Evolutionary conservation across 2,113 vertebrate species (phyloP), one percentile per base, ranked within the genome.

Genomic region (Mormoops blainvillei): DNA sequence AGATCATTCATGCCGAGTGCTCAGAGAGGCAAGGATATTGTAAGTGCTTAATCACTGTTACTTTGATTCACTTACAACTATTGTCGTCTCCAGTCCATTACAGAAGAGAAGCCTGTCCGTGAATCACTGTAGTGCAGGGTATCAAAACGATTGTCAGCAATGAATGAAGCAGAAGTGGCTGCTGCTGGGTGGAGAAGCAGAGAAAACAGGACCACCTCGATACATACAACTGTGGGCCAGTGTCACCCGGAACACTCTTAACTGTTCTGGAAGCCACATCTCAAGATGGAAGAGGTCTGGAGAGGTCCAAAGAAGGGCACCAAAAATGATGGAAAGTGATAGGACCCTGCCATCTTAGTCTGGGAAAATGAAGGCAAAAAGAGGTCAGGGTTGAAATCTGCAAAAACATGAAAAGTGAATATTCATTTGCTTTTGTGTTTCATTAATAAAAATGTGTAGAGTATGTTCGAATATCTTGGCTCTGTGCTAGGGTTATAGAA

Each of bases 71-170:
- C n/a, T n/a, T n/a, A n/a, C n/a, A n/a, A n/a, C n/a, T n/a, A n/a
- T n/a, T n/a, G n/a, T n/a, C n/a, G 91, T 70, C 91, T 71, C 77
- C 58, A 92, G 65, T 56, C 91, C 88, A 81, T 92, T 92, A 94
- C 81, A 52, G 70, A 80, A 81, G 43, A 78, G 70, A 90, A 50
- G 15, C 16, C 18, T 81, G 16, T 19, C 52, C 45, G 81, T 94
- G 96, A 95, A 91, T 96, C 95, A 95, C 24, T 61, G 38, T 56
- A 24, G 56, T 50, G 4, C 50, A 61, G 70, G 43, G 38, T 65
- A 48, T 76, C 38, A 92, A 38, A 63, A 58, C 4, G 2, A 28
- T 13, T 58, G 50, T 88, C 88, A 96, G 88, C 24, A 68, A 54
- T 20, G 54, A 84, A 33, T 22, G 36, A 76, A 36, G 26, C 7